Conservation (phyloP, 2,797 vertebrate genomes). For the Chaetodon trifasciatus region DNA sequence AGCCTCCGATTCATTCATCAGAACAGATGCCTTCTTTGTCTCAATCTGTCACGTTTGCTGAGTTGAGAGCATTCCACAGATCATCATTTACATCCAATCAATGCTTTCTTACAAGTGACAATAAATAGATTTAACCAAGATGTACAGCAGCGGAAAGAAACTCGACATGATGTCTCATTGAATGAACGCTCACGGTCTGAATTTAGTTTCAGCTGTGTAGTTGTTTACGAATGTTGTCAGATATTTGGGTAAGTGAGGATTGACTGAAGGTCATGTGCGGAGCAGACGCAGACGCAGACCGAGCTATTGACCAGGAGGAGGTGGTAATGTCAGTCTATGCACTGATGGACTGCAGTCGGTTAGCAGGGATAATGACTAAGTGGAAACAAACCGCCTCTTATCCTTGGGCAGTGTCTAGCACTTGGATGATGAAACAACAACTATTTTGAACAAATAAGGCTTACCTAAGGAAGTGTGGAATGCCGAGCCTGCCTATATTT, state of each 20-base stretch:
- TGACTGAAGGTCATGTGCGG: slow-evolving; percentile 54
- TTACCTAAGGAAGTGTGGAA: slow-evolving; percentile 33
- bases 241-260: slow-evolving; percentile 26
- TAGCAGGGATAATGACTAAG: slow-evolving; percentile 50
- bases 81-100: slow-evolving; percentile 62
- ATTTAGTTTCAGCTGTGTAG: not conserved
- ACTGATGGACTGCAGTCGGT: slow-evolving; percentile 54
- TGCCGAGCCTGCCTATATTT: slow-evolving; percentile 21
- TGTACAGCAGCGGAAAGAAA: slow-evolving; percentile 35
- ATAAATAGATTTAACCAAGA: slow-evolving; percentile 46
- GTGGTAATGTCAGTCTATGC: slow-evolving; percentile 54
- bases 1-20: slow-evolving; percentile 9
- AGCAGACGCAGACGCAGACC: slow-evolving; percentile 44
- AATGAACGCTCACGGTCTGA: not conserved
- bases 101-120: slow-evolving; percentile 49
- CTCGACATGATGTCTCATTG: slow-evolving; percentile 30
- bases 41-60: slow-evolving; percentile 42
- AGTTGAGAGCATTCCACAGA: slow-evolving; percentile 56
- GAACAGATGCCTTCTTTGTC: slow-evolving; percentile 18
- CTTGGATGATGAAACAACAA: slow-evolving; percentile 34
- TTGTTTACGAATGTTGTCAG: slow-evolving; percentile 15
- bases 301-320: slow-evolving; percentile 32
- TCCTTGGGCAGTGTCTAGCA: slow-evolving; percentile 42
- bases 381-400: slow-evolving; percentile 38
- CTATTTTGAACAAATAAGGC: slow-evolving; percentile 36